Evolutionary conservation across 2,797 vertebrate genomes (phyloP), one percentile per base, ranked within the genome.

Genomic region (Molossus molossus): DNA sequence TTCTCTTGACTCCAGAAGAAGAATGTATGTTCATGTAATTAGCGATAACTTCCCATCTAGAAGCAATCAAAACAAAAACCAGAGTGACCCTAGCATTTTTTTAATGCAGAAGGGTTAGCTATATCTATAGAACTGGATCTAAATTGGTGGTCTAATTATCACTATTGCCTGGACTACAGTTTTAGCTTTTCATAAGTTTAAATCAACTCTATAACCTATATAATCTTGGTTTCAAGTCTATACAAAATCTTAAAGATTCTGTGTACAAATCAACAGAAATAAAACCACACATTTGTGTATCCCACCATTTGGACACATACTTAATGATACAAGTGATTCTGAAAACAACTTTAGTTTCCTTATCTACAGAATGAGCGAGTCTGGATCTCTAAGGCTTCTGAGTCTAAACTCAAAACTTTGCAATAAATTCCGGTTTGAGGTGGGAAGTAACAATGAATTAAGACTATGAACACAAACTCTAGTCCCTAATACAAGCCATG

Each of bases 11-110:
- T 97, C 99, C 99, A 86, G 99, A 99, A 97, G 98, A 98, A 96
- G 99, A 99, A 98, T 99, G 99, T 96, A 99, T 98, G 98, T 99
- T 99, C 99, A 99, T 99, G 76, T 99, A 99, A 98, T 99, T 99
- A 97, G 99, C 99, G 96, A 99, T 99, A 90, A 99, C 99, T 98
- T 99, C 99, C 99, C 99, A 99, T 96, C 99, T 99, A 97, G 25
- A 98, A 98, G 57, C 93, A 96, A 96, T 4, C 81, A 40, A 82
- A 80, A 33, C 13, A 97, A 83, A 75, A 88, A 18, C 11, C 25
- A 88, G 53, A 70, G 76, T 55, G 50, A 70, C 17, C 12, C 76
- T 60, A 73, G 37, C 1, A 67, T 58, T 70, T 95, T 83, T 95
- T 93, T 87, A 94, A 37, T 79, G 40, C 29, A 85, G 14, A 93